phyloP scores from a whole-genome alignment of 2,888 invertebrate species.

The Labia minor region DNA sequence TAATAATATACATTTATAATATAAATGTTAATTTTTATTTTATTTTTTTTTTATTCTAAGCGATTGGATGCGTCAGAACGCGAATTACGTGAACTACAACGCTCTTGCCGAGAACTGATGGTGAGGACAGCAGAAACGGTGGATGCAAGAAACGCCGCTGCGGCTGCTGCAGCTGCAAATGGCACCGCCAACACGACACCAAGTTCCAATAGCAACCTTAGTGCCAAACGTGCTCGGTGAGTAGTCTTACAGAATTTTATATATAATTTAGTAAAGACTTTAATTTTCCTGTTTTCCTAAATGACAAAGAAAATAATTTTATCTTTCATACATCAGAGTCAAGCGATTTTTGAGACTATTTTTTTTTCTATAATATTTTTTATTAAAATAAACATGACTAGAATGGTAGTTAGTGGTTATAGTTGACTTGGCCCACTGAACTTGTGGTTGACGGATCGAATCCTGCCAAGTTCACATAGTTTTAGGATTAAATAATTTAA shows the following conservation, averaged over 20 bases:
- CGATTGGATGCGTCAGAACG: constrained; percentile 60
- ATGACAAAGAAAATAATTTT: too few species aligned
- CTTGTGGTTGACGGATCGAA: too few species aligned
- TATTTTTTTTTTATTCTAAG: constrained; percentile 34
- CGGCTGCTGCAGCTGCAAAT: constrained; percentile 23
- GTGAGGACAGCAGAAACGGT: constrained; percentile 45
- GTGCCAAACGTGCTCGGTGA: constrained; percentile 8
- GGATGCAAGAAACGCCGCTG: constrained; percentile 31
- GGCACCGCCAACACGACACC: constrained; percentile 20
- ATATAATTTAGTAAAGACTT: too few species aligned
- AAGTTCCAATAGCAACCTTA: neutral
- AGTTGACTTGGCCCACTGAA: too few species aligned
- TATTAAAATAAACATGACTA: too few species aligned
- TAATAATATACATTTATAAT: constrained; percentile 16
- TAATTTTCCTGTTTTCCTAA: neutral
- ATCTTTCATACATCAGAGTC: too few species aligned
- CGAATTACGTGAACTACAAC: constrained; percentile 57
- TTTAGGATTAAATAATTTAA: too few species aligned
- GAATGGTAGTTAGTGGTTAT: neutral
- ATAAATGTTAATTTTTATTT: constrained; percentile 20
- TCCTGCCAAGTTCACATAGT: too few species aligned
- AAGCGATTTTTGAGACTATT: too few species aligned
- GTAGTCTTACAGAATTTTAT: neutral
- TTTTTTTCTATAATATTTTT: too few species aligned
- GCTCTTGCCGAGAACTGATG: constrained; percentile 55